Evolutionary conservation across 2,113 vertebrate genomes (phyloP).

Genomic region (Proterorhinus semilunaris): DNA sequence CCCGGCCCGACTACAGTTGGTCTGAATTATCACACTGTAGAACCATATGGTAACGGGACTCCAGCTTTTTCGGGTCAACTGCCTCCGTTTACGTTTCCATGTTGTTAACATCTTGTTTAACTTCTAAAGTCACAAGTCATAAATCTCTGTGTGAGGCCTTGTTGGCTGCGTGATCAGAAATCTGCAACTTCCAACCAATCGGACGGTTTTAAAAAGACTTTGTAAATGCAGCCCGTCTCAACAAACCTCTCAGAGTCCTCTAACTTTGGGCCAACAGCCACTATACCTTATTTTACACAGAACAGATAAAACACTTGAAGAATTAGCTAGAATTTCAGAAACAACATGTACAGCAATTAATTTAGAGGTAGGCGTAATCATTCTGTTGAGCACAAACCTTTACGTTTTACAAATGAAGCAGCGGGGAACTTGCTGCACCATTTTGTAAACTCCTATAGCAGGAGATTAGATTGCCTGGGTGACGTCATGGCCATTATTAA

Average conservation of each 20-base stretch:
- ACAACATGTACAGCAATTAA: not conserved
- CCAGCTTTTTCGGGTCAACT: constrained; percentile 58
- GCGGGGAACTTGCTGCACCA: no score
- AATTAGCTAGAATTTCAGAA: not conserved
- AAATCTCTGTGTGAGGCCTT: constrained; percentile 23
- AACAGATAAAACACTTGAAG: not conserved
- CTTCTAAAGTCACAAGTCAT: constrained; percentile 28
- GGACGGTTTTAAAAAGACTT: constrained; percentile 14
- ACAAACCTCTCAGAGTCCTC: constrained; percentile 40
- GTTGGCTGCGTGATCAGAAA: constrained; percentile 49
- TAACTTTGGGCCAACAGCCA: constrained; percentile 14
- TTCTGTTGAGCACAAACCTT: not conserved
- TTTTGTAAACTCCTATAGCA: not conserved
- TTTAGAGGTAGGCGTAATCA: not conserved
- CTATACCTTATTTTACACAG: constrained; percentile 18
- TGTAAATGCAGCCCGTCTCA: constrained; percentile 24
- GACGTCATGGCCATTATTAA: constrained; percentile 5
- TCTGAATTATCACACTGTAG: constrained; percentile 63
- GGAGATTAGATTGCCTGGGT: constrained; percentile 1
- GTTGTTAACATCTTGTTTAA: constrained; percentile 59
- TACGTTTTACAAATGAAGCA: no score
- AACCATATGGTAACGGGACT: constrained; percentile 50
- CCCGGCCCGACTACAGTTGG: constrained; percentile 45
- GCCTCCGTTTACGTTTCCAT: constrained; percentile 60
- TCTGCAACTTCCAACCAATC: constrained; percentile 38